These are phyloP conservation scores for Myotis davidii DNA, from an alignment of 2,113 vertebrate species.

Conservation along the genomic window DNA sequence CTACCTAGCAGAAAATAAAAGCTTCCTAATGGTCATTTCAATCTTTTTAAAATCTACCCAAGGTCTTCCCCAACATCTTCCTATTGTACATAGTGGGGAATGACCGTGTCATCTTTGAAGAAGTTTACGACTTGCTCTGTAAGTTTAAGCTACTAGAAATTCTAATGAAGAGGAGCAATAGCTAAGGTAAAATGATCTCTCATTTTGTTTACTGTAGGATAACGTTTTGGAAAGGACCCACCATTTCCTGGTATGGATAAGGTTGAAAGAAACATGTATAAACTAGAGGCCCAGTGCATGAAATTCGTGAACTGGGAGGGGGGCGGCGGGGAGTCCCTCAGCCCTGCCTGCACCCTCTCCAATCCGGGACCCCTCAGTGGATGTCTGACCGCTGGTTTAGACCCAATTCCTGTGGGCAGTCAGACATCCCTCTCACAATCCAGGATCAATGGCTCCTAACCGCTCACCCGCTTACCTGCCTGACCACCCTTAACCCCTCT, in stretches of 20 bases:
- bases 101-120: background rate
- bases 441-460: too few species aligned
- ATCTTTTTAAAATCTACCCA: background rate
- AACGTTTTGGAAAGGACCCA: background rate
- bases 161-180: background rate
- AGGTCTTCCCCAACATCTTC: background rate
- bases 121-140: background rate
- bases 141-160: background rate
- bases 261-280: background rate
- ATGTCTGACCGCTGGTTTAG: too few species aligned
- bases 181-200: background rate
- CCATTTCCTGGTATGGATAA: background rate
- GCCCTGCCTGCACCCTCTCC: too few species aligned
- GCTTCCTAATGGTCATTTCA: background rate
- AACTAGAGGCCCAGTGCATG: too few species aligned
- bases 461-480: too few species aligned
- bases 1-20: background rate
- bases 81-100: background rate
- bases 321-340: too few species aligned
- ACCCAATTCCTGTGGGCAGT: too few species aligned
- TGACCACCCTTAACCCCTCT: too few species aligned
- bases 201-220: background rate
- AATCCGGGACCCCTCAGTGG: too few species aligned
- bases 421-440: too few species aligned
- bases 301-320: too few species aligned